phyloP scores from a whole-genome alignment of 2,888 invertebrate species.

The Lamellibrachia columna region DNA sequence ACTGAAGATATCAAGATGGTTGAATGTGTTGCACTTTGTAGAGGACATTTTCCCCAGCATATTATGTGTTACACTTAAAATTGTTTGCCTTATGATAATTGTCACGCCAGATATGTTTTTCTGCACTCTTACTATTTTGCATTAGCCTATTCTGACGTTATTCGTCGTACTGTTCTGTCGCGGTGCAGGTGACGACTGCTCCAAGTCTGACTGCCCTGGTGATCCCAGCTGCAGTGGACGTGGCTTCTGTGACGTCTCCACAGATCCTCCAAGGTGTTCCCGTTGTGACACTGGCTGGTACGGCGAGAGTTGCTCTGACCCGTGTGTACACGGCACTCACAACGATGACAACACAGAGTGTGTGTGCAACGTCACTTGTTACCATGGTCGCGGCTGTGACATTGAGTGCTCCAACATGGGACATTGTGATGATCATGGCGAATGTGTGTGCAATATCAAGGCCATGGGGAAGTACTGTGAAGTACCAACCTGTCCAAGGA shows the following conservation, averaged over 20 bases:
- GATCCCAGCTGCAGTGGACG: constrained; percentile 48
- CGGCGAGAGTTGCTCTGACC: constrained; percentile 49
- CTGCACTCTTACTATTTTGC: constrained; percentile 42
- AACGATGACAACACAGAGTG: constrained; percentile 41
- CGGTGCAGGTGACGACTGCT: constrained; percentile 44
- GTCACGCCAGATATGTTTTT: too few relatives aligned
- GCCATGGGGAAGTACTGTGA: constrained; percentile 49
- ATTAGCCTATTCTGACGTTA: constrained; percentile 40
- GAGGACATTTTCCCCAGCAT: too few relatives aligned
- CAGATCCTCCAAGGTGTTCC: constrained; percentile 48
- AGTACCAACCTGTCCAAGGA: not conserved
- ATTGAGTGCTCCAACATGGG: constrained; percentile 51
- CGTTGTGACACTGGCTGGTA: constrained; percentile 48
- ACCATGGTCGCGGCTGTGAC: constrained; percentile 51
- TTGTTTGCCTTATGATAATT: too few relatives aligned
- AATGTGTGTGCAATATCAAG: constrained; percentile 49
- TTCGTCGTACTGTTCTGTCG: not conserved
- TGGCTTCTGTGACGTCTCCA: constrained; percentile 46
- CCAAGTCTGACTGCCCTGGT: constrained; percentile 49
- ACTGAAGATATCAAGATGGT: too few relatives aligned
- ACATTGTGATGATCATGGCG: constrained; percentile 39
- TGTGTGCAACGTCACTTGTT: constrained; percentile 48
- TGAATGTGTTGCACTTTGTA: too few relatives aligned
- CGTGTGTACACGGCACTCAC: constrained; percentile 45
- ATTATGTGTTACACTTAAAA: too few relatives aligned